Conservation (phyloP, 2,113 vertebrate species). For the Pao palembangensis region DNA sequence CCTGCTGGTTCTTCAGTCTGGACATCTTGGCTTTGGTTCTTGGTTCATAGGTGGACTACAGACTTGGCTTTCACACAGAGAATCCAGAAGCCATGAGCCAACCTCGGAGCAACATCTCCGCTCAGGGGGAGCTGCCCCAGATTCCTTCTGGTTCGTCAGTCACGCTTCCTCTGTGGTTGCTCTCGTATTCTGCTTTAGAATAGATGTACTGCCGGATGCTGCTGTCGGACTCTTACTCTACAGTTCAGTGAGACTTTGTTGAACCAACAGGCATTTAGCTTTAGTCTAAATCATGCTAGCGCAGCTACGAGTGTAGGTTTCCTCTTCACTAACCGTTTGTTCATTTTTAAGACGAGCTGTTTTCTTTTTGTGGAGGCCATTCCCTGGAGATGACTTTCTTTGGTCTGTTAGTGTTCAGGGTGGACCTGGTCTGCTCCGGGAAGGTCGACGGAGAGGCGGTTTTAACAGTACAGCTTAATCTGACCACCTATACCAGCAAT, state of each 20-base stretch:
- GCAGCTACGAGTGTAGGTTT: too few species aligned
- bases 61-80: conserved; percentile 89
- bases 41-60: conserved; percentile 87
- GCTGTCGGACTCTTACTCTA: too few species aligned
- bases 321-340: too few species aligned
- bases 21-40: neutral
- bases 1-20: neutral
- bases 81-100: conserved; percentile 86
- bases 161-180: neutral
- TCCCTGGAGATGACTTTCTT: neutral
- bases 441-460: conserved; percentile 90
- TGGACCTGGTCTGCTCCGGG: conserved; percentile 92
- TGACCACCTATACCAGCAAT: conserved; percentile 90
- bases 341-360: too few species aligned
- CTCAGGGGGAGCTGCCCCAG: conserved; percentile 87
- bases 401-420: conserved; percentile 82
- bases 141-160: conserved; percentile 82
- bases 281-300: too few species aligned
- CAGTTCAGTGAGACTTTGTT: too few species aligned
- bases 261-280: too few species aligned
- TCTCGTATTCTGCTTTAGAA: neutral
- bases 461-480: conserved; percentile 92
- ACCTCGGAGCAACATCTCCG: conserved; percentile 90
- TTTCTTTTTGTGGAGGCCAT: too few species aligned
- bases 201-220: too few species aligned